Evolutionary conservation across 2,888 invertebrate genomes (phyloP).

Genomic region (Phengaris arion): DNA sequence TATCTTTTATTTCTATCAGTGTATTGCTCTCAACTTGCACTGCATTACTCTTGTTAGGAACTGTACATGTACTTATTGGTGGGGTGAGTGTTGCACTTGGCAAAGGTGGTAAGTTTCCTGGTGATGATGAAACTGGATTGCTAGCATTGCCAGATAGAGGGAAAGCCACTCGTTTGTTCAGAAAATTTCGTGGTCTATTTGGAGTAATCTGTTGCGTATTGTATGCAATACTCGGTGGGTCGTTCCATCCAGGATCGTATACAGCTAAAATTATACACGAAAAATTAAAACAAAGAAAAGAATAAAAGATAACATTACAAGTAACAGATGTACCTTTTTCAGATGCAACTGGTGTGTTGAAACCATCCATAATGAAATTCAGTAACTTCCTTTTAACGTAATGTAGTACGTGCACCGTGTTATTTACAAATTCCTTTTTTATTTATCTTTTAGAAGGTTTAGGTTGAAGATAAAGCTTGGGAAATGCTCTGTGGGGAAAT

Average conservation of each 20-base stretch:
- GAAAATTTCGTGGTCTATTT: conserved; percentile 65
- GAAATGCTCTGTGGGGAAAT: neutral
- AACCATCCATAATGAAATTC: conserved; percentile 46
- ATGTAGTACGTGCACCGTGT: neutral
- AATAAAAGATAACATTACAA: neutral
- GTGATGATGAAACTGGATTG: conserved; percentile 41
- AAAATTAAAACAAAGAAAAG: conserved; percentile 9
- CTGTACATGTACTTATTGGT: conserved; percentile 35
- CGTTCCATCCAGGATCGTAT: conserved; percentile 80
- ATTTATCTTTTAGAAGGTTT: neutral
- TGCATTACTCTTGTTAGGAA: conserved; percentile 33
- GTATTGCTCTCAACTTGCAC: conserved; percentile 52
- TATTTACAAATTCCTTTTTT: neutral
- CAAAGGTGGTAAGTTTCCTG: conserved; percentile 55
- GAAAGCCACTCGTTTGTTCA: conserved; percentile 79
- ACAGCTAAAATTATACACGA: conserved; percentile 50
- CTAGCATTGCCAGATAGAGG: conserved; percentile 56
- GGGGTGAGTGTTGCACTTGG: conserved; percentile 43
- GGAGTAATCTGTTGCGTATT: conserved; percentile 61
- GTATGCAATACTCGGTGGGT: conserved; percentile 76
- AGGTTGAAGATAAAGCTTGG: neutral
- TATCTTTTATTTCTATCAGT: conserved; percentile 57
- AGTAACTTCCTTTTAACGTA: neutral
- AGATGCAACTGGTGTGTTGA: conserved; percentile 42
- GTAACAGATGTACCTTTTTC: conserved; percentile 46